Conservation (phyloP, 2,888 invertebrate species). For the Antitype chi region DNA sequence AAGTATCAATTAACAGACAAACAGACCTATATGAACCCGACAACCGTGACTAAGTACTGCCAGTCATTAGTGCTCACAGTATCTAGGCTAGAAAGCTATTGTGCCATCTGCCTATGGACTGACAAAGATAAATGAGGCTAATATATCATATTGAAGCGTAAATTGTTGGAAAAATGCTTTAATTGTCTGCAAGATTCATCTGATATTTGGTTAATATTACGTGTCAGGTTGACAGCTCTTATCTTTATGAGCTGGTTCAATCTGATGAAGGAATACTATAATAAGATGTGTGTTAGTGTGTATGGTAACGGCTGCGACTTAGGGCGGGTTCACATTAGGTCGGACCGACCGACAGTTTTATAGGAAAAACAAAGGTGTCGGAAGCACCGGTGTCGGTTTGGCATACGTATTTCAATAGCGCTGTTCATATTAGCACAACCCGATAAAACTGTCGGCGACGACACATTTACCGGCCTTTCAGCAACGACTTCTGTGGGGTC, state of each 20-base stretch:
- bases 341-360: not conserved
- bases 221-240: conserved; percentile 27
- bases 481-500: not conserved
- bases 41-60: conserved; percentile 52
- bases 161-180: conserved; percentile 34
- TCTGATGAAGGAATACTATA: not conserved
- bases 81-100: conserved; percentile 67
- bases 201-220: conserved; percentile 42
- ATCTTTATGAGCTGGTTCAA: conserved; percentile 12
- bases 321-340: not conserved
- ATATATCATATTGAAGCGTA: conserved; percentile 32
- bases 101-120: conserved; percentile 44
- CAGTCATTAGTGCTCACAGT: conserved; percentile 56
- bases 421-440: not conserved
- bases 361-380: not conserved
- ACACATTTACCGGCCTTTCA: not conserved
- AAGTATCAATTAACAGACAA: conserved; percentile 67
- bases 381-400: not conserved
- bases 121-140: conserved; percentile 44
- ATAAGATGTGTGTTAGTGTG: too few relatives aligned
- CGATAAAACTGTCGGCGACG: not conserved
- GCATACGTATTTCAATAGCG: not conserved
- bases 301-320: not conserved
- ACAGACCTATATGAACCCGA: conserved; percentile 49
- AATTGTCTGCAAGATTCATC: conserved; percentile 32